Evolutionary conservation across 2,797 vertebrate species (phyloP), one percentile per base, ranked within the genome.

Genomic region (Allobates femoralis): DNA sequence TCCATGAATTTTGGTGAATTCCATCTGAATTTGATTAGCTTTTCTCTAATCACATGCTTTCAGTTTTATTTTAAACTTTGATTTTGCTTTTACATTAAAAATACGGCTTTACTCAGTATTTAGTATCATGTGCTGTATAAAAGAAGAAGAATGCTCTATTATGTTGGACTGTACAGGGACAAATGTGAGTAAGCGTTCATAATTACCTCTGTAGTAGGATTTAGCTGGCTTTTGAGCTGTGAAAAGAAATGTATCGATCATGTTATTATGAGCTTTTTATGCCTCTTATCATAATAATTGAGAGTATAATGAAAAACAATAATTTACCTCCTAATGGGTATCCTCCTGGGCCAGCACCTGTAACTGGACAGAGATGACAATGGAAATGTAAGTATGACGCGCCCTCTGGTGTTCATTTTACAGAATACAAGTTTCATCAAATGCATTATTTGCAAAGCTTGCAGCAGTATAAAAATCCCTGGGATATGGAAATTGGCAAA

Each of bases 161-260:
- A 12, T 62, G 2, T 11, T 15, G 12, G 26, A 14, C 11, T 15
- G 60, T 26, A 62, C 62, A 66, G n/a, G n/a, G n/a, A n/a, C n/a
- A n/a, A n/a, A n/a, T n/a, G n/a, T n/a, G n/a, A n/a, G n/a, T n/a
- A 51, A 53, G 14, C 14, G 10, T 76, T 34, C 46, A 69, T 69
- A 60, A 19, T 82, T 79, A 87, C 95, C 94, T 87, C 95, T 92
- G 85, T 95, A 94, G 0, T 94, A 98, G 46, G 92, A 28, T 92
- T 98, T 99, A 34, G 96, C 94, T 83, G 98, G 96, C 92, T 98
- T 99, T 83, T 84, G 81, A 89, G 95, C 97, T 98, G 90, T 89
- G 84, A 89, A 6, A 62, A 62, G 85, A 73, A 81, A 80, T 19
- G 64, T 32, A 66, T 53, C 76, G 16, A 50, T 50, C 28, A 30